Evolutionary conservation across 2,888 invertebrate genomes (phyloP).

Genomic region (Epsilonema sp.): DNA sequence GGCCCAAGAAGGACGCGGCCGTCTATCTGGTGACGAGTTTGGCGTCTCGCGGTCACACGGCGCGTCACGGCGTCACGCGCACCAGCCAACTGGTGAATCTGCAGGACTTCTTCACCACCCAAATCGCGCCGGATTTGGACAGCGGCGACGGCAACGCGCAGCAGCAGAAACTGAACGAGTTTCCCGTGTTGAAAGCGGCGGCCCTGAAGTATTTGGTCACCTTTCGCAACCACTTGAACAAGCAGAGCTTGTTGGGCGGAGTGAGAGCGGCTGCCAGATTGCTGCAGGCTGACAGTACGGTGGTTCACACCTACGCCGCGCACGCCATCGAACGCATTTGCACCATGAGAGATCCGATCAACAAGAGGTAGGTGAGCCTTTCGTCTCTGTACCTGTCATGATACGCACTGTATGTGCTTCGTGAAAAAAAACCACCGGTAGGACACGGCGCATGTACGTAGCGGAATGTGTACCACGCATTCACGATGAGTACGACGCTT

Average conservation of each 20-base stretch:
- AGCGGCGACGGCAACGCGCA: constrained; percentile 30
- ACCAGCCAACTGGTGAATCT: constrained; percentile 40
- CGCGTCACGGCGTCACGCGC: constrained; percentile 37
- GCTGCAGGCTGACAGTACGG: constrained; percentile 52
- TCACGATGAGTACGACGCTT: no score
- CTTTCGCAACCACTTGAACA: constrained; percentile 69
- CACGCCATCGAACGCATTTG: constrained; percentile 71
- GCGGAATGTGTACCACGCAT: no score
- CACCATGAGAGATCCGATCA: constrained; percentile 44
- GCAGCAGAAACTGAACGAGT: constrained; percentile 12
- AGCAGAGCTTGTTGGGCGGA: constrained; percentile 49
- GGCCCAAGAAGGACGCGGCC: constrained; percentile 88
- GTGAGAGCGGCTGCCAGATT: constrained; percentile 59
- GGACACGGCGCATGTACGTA: no score
- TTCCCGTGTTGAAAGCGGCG: constrained; percentile 63
- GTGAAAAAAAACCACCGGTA: no score
- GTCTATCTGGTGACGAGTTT: constrained; percentile 86
- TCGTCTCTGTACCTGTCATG: no score
- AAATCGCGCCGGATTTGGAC: constrained; percentile 65
- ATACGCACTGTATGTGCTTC: no score
- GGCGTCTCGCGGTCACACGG: constrained; percentile 67
- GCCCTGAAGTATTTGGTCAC: constrained; percentile 88
- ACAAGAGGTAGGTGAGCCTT: neutral
- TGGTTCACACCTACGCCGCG: constrained; percentile 86
- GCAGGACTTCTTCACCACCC: constrained; percentile 62